phyloP scores from a whole-genome alignment of 2,113 vertebrate species.

The Noturus placidus region DNA sequence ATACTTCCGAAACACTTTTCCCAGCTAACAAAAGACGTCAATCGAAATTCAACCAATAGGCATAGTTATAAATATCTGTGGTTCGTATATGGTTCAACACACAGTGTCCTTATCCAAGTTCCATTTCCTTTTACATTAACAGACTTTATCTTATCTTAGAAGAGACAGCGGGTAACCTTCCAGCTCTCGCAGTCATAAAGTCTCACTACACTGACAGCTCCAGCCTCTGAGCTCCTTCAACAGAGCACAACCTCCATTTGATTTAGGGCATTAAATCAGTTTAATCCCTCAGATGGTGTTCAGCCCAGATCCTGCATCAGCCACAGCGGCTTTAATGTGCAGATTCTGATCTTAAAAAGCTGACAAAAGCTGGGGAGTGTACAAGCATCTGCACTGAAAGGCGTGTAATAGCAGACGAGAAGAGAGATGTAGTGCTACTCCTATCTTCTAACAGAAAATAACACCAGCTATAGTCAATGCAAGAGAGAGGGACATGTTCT shows the following conservation, averaged over 20 bases:
- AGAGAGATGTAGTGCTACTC: constrained; percentile 68
- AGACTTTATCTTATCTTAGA: constrained; percentile 3
- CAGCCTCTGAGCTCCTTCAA: not conserved
- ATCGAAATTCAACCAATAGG: not conserved
- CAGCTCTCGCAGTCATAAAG: not conserved
- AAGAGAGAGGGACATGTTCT: not conserved
- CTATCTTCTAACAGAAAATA: constrained; percentile 45
- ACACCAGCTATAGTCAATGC: not conserved
- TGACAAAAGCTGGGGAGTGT: not conserved
- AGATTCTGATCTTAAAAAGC: not conserved
- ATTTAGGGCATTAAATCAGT: constrained; percentile 10
- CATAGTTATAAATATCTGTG: not conserved
- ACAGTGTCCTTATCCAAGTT: not conserved
- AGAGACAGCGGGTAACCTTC: not conserved
- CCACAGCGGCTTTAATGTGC: not conserved
- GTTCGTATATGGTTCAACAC: not conserved
- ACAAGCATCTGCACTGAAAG: constrained; percentile 10
- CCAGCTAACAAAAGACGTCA: not conserved
- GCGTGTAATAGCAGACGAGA: constrained; percentile 34
- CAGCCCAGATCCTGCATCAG: not conserved
- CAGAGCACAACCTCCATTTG: not conserved
- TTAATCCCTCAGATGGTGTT: not conserved
- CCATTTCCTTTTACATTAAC: not conserved
- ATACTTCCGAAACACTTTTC: not conserved
- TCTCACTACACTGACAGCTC: not conserved